These are phyloP conservation scores for Pluvianellus socialis DNA, from an alignment of 2,113 vertebrate species.

Conservation along the genomic window DNA sequence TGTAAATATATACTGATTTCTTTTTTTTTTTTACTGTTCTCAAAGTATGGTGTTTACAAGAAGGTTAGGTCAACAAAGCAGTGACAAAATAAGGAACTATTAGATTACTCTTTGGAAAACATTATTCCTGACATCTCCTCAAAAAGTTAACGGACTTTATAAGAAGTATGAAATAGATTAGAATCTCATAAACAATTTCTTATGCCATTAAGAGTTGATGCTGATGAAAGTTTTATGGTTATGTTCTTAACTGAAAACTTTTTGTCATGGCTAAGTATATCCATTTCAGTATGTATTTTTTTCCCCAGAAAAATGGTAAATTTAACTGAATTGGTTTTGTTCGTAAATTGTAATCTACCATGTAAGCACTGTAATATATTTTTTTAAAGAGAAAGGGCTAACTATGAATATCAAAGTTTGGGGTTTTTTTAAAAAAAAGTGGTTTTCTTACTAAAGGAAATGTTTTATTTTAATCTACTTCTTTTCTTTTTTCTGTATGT, in stretches of 20 bases:
- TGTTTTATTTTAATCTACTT: background rate
- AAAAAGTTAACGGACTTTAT: background rate
- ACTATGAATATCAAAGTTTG: background rate
- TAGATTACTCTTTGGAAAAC: background rate
- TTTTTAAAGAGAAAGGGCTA: background rate
- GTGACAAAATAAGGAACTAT: background rate
- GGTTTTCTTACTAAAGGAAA: background rate
- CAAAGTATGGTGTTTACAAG: background rate
- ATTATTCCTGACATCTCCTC: background rate
- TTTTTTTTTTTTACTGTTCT: background rate
- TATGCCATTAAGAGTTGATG: background rate
- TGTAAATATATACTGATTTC: background rate
- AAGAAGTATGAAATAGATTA: background rate
- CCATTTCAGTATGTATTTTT: background rate
- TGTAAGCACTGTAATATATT: background rate
- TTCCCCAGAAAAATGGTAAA: background rate
- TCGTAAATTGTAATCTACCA: background rate
- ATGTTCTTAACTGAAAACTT: background rate
- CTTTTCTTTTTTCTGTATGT: background rate
- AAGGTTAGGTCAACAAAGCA: background rate
- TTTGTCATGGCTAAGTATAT: background rate
- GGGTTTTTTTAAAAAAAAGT: background rate
- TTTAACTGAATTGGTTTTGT: background rate
- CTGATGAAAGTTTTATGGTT: background rate
- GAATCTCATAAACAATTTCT: background rate